Evolutionary conservation across 2,888 invertebrate species (phyloP).

Genomic region (Microplitis deprimator): DNA sequence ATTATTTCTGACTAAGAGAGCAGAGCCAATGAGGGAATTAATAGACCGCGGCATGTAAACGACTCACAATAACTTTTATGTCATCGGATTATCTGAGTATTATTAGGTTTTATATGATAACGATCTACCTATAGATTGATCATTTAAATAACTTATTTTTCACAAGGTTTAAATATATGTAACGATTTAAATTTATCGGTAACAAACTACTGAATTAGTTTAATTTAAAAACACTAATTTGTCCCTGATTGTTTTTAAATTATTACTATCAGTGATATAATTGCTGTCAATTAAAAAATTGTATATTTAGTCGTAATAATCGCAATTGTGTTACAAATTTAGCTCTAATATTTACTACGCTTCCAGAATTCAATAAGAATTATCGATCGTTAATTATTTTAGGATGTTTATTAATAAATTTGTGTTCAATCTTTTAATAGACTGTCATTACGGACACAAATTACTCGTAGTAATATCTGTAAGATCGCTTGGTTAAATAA

Average conservation of each 20-base stretch:
- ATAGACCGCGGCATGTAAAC: conserved; percentile 27
- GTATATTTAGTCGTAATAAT: not conserved
- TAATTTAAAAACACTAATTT: no score
- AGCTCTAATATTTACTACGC: not conserved
- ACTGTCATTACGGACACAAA: not conserved
- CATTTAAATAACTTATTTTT: not conserved
- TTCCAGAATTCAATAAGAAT: not conserved
- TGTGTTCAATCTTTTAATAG: not conserved
- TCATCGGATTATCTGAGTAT: conserved; percentile 11
- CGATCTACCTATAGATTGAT: not conserved
- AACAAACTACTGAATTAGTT: no score
- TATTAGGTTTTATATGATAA: conserved; percentile 5
- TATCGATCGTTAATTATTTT: not conserved
- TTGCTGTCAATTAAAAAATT: no score
- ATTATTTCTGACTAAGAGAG: not conserved
- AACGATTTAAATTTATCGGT: no score
- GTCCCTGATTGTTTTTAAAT: no score
- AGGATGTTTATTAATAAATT: not conserved
- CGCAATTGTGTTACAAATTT: not conserved
- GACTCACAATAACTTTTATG: conserved; percentile 1
- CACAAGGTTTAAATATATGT: no score
- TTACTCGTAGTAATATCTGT: not conserved
- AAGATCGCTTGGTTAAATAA: not conserved
- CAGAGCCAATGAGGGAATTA: not conserved
- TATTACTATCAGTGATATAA: no score